Percentiles rank a stretch among this genome's conserved stretches.
phyloP scores from a whole-genome alignment of 2,888 invertebrate genomes.

The Yponomeuta malinellus region DNA sequence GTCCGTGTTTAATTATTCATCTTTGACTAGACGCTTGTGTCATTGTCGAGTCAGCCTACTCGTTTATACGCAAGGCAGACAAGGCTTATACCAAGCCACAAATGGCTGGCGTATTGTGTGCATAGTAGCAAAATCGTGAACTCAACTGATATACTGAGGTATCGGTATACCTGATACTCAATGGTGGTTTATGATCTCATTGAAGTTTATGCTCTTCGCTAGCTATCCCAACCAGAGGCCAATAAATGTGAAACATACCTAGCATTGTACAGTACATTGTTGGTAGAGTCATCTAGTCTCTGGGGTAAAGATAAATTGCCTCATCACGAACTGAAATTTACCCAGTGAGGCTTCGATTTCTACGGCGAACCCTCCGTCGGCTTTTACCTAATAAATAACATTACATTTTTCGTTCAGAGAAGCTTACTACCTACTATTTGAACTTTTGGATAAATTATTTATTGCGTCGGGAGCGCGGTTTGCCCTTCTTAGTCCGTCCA shows the following conservation, averaged over 20 bases:
- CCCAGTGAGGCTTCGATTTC: conserved; percentile 11
- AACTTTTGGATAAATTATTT: neutral
- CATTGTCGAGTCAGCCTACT: neutral
- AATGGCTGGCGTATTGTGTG: neutral
- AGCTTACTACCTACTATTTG: neutral
- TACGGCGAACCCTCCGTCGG: neutral
- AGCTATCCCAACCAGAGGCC: neutral
- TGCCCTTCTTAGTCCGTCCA: neutral
- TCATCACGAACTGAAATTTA: conserved; percentile 14
- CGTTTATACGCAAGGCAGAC: neutral
- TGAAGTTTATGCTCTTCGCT: neutral
- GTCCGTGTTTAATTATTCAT: neutral
- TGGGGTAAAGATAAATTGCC: conserved; percentile 10
- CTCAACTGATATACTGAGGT: neutral
- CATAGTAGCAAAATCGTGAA: neutral
- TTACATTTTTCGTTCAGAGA: neutral
- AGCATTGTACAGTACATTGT: neutral
- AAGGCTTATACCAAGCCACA: neutral
- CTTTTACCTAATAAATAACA: neutral
- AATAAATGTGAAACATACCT: neutral
- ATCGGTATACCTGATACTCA: too few species aligned
- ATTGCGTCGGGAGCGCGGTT: neutral
- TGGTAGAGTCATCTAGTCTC: neutral
- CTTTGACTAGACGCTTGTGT: neutral
- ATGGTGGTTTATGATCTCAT: neutral